Conservation (phyloP, 2,888 invertebrate genomes). For the Lasioglossum morio region DNA sequence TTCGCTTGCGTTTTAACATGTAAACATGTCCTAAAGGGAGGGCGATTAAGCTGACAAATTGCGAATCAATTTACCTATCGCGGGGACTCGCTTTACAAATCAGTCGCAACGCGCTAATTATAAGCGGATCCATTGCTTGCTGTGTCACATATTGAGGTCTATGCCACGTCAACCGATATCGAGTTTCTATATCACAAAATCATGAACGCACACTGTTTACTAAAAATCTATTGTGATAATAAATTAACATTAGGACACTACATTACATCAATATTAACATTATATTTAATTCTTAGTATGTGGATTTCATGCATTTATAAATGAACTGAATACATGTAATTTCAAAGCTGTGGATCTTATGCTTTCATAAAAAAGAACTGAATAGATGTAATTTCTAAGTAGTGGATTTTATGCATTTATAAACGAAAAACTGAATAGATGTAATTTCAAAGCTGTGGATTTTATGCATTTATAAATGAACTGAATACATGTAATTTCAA, state of each 20-base stretch:
- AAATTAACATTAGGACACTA: background rate
- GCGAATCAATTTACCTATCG: slow-evolving; percentile 1
- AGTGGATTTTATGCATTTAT: too few relatives aligned
- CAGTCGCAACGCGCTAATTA: background rate
- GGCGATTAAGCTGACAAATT: background rate
- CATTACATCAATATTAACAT: too few relatives aligned
- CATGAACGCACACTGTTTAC: background rate
- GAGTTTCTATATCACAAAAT: background rate
- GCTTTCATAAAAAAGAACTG: too few relatives aligned
- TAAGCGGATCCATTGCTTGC: background rate
- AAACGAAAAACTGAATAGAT: too few relatives aligned
- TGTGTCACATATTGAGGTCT: background rate
- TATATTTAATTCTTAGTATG: background rate
- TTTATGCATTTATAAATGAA: too few relatives aligned
- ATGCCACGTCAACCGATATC: background rate
- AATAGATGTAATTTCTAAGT: too few relatives aligned
- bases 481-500: too few relatives aligned
- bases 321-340: too few relatives aligned
- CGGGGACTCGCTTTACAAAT: background rate
- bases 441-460: too few relatives aligned
- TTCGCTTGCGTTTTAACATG: background rate
- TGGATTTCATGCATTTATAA: too few relatives aligned
- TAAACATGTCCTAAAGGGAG: background rate
- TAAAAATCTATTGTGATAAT: background rate
- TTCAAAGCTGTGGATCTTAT: too few relatives aligned